Base-by-base conservation (phyloP, 2,113 vertebrate species). In the Probosciger aterrimus region DNA sequence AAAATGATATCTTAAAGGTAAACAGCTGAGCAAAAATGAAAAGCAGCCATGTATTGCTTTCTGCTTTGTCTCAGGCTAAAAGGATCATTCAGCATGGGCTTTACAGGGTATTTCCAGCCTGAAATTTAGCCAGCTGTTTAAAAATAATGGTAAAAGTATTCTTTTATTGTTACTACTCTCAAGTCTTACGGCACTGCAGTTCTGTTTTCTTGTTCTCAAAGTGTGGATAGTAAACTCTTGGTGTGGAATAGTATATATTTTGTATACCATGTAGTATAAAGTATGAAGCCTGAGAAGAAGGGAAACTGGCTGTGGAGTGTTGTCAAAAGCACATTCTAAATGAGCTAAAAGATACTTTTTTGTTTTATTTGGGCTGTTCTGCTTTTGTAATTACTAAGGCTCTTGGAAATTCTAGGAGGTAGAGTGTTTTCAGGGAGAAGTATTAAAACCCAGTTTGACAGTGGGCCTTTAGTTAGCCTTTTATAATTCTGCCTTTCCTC, bases 401-500 rank as follows among this genome's bases (percentile, higher is more conserved):
- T 89, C 31, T 63, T 94, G 82, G 76, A 78, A 81, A 22, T 52
- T 64, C 24, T 25, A 47, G 71, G 64, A 69, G 6, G 2, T 19
- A 9, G 23, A 0, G 1, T 10, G 19, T 82, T 88, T 37, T 65
- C 55, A 71, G 73, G 62, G 67, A 71, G 69, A 46, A 85, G 57
- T 39, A 41, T n/a, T 65, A 47, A 73, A 79, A 37, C 7, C 18
- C 41, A 35, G 43, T 75, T 94, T 91, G 82, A 76, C n/a, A 49
- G 44, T 73, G 39, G 57, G 52, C 88, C 86, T 92, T 94, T 30
- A 77, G 77, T 74, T 84, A 75, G 69, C 68, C 73, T 89, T 95
- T n/a, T 91, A 37, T 71, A 90, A 93, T 93, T 93, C 90, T 83
- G 64, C 19, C 65, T 88, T 93, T 93, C 80, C 93, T 92, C 95